These are phyloP conservation scores for Augiades crinisus DNA, from an alignment of 2,888 invertebrate species.

Conservation along the genomic window DNA sequence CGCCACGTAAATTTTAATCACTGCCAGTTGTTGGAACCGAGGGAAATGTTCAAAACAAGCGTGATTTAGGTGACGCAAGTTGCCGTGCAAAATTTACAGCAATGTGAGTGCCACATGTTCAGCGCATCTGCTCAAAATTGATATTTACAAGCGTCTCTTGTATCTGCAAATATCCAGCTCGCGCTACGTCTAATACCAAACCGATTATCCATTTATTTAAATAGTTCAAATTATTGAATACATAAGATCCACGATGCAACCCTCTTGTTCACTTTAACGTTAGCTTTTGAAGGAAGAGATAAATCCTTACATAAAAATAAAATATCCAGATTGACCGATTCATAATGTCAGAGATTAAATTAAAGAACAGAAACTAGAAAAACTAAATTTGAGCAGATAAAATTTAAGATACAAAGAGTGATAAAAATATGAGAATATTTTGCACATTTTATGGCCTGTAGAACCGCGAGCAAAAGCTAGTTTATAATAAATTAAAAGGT, in stretches of 20 bases:
- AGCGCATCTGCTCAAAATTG: slow-evolving; percentile 28
- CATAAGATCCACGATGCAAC: background rate
- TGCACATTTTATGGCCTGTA: no score
- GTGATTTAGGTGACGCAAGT: slow-evolving; percentile 71
- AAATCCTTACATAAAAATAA: no score
- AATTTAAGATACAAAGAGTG: no score
- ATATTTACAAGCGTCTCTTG: slow-evolving; percentile 23
- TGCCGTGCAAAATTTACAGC: slow-evolving; percentile 54
- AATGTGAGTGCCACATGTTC: slow-evolving; percentile 36
- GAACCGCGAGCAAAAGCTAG: no score
- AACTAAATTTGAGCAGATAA: no score
- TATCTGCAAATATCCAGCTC: background rate
- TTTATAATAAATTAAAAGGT: background rate
- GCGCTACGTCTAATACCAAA: background rate
- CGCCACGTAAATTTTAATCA: slow-evolving; percentile 79
- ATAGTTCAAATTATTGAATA: background rate
- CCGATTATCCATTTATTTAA: background rate
- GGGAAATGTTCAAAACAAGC: slow-evolving; percentile 73
- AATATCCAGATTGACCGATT: no score
- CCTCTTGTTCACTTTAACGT: background rate
- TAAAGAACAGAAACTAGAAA: no score
- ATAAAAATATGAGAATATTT: no score
- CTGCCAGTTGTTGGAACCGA: slow-evolving; percentile 74
- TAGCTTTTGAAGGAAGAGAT: background rate
- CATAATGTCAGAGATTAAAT: no score